Evolutionary conservation across 2,888 invertebrate species (phyloP).

Genomic region (Melipona beecheii): DNA sequence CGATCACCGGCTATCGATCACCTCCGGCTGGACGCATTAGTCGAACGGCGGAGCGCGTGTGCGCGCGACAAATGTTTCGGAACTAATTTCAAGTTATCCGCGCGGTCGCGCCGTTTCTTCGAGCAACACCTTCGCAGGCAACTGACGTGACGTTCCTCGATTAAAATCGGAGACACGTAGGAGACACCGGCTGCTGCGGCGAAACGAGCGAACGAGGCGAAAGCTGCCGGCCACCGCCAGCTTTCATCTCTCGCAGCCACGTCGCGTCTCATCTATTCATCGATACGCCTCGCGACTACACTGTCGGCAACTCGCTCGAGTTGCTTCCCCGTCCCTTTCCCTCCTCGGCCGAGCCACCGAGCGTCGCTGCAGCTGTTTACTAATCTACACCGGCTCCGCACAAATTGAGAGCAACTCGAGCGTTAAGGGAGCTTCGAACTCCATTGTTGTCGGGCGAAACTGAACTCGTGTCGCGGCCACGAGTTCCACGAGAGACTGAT

Average conservation of each 20-base stretch:
- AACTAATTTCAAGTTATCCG: conserved; percentile 81
- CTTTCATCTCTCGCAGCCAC: too few relatives aligned
- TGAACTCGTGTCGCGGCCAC: conserved; percentile 26
- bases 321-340: neutral
- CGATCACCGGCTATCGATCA: conserved; percentile 67
- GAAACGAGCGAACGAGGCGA: conserved; percentile 1
- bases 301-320: conserved; percentile 6
- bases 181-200: conserved; percentile 53
- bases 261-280: conserved; percentile 4
- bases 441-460: conserved; percentile 45
- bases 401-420: conserved; percentile 53
- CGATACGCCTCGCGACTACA: neutral
- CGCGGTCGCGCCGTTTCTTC: conserved; percentile 66
- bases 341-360: too few relatives aligned
- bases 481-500: neutral
- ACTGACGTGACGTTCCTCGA: conserved; percentile 44
- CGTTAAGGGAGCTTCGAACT: conserved; percentile 37
- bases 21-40: conserved; percentile 69
- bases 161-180: conserved; percentile 69
- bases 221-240: neutral
- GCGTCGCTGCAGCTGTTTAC: conserved; percentile 42
- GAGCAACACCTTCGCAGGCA: conserved; percentile 46
- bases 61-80: conserved; percentile 76
- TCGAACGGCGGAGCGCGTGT: conserved; percentile 68
- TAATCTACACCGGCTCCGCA: conserved; percentile 39